phyloP scores from a whole-genome alignment of 2,888 invertebrate genomes.

The Leptinotarsa peninsularis region DNA sequence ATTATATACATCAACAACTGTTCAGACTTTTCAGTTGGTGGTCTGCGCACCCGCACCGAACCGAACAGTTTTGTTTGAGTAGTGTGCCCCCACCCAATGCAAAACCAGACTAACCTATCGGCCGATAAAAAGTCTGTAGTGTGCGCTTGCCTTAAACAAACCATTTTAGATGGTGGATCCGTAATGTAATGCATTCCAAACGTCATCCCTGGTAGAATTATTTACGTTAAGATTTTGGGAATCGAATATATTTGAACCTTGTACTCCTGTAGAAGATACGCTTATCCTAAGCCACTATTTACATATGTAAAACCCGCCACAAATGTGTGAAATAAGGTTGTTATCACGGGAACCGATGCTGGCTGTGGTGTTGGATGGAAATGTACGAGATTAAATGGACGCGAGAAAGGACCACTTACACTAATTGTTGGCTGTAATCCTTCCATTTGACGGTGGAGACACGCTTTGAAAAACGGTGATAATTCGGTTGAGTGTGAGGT shows the following conservation, averaged over 20 bases:
- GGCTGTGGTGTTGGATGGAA: constrained; percentile 34
- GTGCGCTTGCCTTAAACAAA: too few species aligned
- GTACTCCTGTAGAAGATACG: not conserved
- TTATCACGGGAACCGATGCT: constrained; percentile 33
- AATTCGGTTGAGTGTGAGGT: not conserved
- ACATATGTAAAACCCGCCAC: constrained; percentile 31
- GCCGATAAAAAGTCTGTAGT: too few species aligned
- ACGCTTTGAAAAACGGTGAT: constrained; percentile 23
- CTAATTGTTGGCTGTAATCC: constrained; percentile 29
- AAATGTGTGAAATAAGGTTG: constrained; percentile 28
- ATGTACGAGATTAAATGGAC: constrained; percentile 35
- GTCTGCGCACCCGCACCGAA: too few species aligned
- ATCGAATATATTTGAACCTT: constrained; percentile 1
- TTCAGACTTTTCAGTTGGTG: too few species aligned
- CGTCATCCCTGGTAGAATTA: not conserved
- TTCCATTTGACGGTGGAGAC: constrained; percentile 14
- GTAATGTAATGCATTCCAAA: not conserved
- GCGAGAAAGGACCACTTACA: constrained; percentile 21
- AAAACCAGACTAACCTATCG: too few species aligned
- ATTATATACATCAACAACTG: too few species aligned
- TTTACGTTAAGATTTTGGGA: not conserved
- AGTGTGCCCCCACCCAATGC: too few species aligned
- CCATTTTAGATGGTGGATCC: too few species aligned
- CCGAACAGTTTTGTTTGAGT: too few species aligned
- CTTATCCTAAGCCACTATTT: constrained; percentile 17